Conservation (phyloP, 2,113 vertebrate species). For the Halcyon malimbica region DNA sequence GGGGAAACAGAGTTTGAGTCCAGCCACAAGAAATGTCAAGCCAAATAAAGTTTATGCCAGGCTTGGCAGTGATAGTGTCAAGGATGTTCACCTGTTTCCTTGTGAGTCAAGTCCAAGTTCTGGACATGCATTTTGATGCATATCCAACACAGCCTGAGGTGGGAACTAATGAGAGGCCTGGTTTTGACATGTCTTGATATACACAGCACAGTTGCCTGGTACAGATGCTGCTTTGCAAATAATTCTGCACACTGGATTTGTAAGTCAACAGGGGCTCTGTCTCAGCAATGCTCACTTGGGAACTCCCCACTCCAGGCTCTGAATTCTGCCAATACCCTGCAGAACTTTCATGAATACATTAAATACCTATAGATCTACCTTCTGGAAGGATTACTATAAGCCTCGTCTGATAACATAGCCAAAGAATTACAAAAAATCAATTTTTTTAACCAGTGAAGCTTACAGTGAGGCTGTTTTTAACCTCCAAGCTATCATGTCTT, state of each 20-base stretch:
- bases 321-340: slow-evolving; percentile 9
- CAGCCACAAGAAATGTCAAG: not conserved
- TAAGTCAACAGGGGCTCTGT: not conserved
- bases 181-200: slow-evolving; percentile 30
- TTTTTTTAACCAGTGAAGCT: slow-evolving; percentile 45
- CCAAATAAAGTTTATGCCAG: not conserved
- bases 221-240: not conserved
- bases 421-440: slow-evolving; percentile 39
- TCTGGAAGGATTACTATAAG: slow-evolving; percentile 52
- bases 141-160: slow-evolving; percentile 8
- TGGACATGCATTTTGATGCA: not conserved
- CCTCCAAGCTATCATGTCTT: not conserved
- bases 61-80: not conserved
- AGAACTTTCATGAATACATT: slow-evolving; percentile 49
- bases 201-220: not conserved
- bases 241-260: not conserved
- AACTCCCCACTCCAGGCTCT: not conserved
- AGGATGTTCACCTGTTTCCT: slow-evolving; percentile 6
- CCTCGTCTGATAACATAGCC: slow-evolving; percentile 11
- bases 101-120: not conserved
- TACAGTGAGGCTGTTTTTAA: not conserved
- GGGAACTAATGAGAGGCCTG: not conserved
- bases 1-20: not conserved
- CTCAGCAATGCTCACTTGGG: not conserved
- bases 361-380: slow-evolving; percentile 46